Conservation (phyloP, 1,140 invertebrate species). For the Myzus persicae region DNA sequence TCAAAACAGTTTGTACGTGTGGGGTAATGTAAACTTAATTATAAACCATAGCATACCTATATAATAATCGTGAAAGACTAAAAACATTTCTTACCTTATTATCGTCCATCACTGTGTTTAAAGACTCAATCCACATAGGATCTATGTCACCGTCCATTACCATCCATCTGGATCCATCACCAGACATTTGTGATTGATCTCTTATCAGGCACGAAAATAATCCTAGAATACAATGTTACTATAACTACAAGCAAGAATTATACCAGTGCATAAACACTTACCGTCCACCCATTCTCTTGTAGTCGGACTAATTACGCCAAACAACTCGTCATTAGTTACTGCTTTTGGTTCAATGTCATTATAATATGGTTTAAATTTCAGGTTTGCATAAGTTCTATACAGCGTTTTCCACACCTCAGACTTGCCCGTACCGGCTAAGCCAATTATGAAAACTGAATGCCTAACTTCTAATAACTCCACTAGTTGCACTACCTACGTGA, state of each 20-base stretch:
- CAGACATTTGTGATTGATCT: constrained; percentile 87
- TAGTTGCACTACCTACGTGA: constrained; percentile 81
- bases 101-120: constrained; percentile 88
- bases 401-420: constrained; percentile 92
- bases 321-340: constrained; percentile 94
- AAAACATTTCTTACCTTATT: constrained; percentile 71
- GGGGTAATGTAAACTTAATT: background rate
- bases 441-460: constrained; percentile 94
- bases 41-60: background rate
- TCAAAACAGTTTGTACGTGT: background rate
- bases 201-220: constrained; percentile 92
- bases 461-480: constrained; percentile 91
- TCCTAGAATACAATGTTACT: constrained; percentile 65
- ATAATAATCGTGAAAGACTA: background rate
- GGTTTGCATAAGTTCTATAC: constrained; percentile 80
- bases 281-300: constrained; percentile 98
- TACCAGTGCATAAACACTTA: constrained; percentile 62
- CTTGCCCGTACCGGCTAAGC: constrained; percentile 92
- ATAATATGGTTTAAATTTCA: constrained; percentile 82
- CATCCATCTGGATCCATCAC: constrained; percentile 93
- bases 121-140: constrained; percentile 96
- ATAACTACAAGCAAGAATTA: background rate
- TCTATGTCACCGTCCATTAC: constrained; percentile 96
- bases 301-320: constrained; percentile 92
- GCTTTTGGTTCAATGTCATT: constrained; percentile 95